Evolutionary conservation across 1,140 invertebrate genomes (phyloP), one percentile per base, ranked within the genome.

Genomic region (Cryptotermes secundus): DNA sequence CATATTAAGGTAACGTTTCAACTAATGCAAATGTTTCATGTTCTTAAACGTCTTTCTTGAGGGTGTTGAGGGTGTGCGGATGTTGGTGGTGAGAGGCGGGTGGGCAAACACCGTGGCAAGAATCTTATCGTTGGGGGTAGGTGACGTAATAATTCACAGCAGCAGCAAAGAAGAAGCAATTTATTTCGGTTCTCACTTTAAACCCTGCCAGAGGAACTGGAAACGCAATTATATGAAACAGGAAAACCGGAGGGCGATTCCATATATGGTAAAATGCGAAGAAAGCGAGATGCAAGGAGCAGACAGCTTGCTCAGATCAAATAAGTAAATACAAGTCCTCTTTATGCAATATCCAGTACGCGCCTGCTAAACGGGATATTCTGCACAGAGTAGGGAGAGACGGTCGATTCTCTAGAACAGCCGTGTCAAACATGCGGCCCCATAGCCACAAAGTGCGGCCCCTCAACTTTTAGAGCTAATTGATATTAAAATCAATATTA

Each of bases 61-160:
- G 16, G 45, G 45, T 19, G 14, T 19, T 19, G 19, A 12, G 45
- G 45, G 3, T 49, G 45, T 49, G 16, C 14, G 45, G 4, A 12
- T 49, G 45, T 3, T 19, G 26, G 26, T 72, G n/a, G 26, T 65
- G 59, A 65, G 59, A 4, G 26, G 26, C 6, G 53, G 53, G 3
- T 3, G 53, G 53, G 53, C 3, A 59, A 59, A 16, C 53, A 59
- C 24, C 22, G 22, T 72, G 26, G 59, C 1, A 72, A n/a, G n/a
- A 72, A 31, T 72, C n/a, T 72, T 26, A 72, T 72, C 59, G 31
- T 26, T 72, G n/a, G 59, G n/a, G 59, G 26, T 31, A n/a, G 3
- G 26, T 72, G 59, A 72, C n/a, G 59, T 72, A 31, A 72, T 72
- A 72, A 72, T 72, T 72, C 59, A 72, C 59, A 72, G 26, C 59